These are phyloP conservation scores for Grammomys dolichurus DNA, from an alignment of 2,113 vertebrate species.

Conservation along the genomic window DNA sequence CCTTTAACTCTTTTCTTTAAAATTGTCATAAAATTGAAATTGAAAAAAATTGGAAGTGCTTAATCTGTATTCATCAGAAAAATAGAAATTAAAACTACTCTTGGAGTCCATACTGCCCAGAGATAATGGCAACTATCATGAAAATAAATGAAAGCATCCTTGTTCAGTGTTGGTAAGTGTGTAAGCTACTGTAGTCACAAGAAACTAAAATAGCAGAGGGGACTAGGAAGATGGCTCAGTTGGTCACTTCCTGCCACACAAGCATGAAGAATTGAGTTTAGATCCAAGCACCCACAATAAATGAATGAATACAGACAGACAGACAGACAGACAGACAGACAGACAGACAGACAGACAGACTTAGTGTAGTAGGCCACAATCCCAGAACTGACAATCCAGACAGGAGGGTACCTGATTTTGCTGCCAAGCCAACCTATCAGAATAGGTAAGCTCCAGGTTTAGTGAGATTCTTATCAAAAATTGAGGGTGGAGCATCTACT, in stretches of 20 bases:
- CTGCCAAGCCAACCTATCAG: not conserved
- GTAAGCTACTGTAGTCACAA: not conserved
- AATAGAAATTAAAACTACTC: not conserved
- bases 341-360: not conserved
- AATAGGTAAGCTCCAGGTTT: not conserved
- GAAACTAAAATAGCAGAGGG: not conserved
- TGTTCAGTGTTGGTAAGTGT: not conserved
- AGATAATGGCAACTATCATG: not conserved
- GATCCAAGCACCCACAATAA: not conserved
- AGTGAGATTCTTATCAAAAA: not conserved
- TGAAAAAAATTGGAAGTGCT: not conserved
- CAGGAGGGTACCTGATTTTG: not conserved
- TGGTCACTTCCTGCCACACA: not conserved
- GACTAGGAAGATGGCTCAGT: not conserved
- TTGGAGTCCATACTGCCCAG: not conserved
- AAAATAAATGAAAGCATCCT: not conserved
- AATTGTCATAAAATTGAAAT: not conserved
- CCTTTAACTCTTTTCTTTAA: not conserved
- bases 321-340: not conserved
- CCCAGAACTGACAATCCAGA: not conserved
- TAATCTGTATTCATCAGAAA: not conserved
- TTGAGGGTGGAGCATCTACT: not conserved
- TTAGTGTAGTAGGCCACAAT: not conserved
- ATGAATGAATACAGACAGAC: not conserved
- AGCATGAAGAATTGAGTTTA: not conserved